phyloP scores from a whole-genome alignment of 2,113 vertebrate species.

The Larimichthys crocea region DNA sequence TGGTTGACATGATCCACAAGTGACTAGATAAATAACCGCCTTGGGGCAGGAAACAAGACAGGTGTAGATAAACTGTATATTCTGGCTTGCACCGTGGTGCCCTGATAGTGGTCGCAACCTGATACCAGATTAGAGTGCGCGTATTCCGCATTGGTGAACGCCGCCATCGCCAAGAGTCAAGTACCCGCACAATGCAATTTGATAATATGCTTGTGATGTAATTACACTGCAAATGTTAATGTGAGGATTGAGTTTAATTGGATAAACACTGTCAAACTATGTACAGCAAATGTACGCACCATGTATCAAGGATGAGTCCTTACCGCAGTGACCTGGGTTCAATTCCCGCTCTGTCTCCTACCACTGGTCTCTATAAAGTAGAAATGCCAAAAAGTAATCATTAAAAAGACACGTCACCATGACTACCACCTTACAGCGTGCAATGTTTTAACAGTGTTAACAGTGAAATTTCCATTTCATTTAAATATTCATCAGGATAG shows the following conservation, averaged over 20 bases:
- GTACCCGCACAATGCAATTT: slow-evolving; percentile 12
- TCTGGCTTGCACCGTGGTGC: background rate
- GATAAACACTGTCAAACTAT: background rate
- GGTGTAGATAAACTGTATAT: slow-evolving; percentile 20
- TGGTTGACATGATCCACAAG: slow-evolving; percentile 40
- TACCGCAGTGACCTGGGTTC: too few relatives aligned
- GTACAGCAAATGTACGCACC: too few relatives aligned
- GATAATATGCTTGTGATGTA: slow-evolving; percentile 41
- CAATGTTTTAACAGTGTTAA: slow-evolving; percentile 15
- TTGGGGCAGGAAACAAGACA: slow-evolving; percentile 30
- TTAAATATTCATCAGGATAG: slow-evolving; percentile 47
- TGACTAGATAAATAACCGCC: slow-evolving; percentile 32
- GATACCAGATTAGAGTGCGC: slow-evolving; percentile 31
- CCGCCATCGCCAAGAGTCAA: slow-evolving; percentile 9
- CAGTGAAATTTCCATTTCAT: slow-evolving; percentile 53
- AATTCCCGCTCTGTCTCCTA: too few relatives aligned
- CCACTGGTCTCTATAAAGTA: too few relatives aligned
- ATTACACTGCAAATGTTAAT: slow-evolving; percentile 44
- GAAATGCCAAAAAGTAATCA: too few relatives aligned
- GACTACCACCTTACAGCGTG: background rate
- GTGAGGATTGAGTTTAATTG: slow-evolving; percentile 15
- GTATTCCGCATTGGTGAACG: slow-evolving; percentile 16
- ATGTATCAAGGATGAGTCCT: too few relatives aligned
- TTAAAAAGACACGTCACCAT: background rate
- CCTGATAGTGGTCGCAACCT: slow-evolving; percentile 40